Base-by-base conservation (phyloP, 2,113 vertebrate genomes). In the Cochlearius cochlearius region DNA sequence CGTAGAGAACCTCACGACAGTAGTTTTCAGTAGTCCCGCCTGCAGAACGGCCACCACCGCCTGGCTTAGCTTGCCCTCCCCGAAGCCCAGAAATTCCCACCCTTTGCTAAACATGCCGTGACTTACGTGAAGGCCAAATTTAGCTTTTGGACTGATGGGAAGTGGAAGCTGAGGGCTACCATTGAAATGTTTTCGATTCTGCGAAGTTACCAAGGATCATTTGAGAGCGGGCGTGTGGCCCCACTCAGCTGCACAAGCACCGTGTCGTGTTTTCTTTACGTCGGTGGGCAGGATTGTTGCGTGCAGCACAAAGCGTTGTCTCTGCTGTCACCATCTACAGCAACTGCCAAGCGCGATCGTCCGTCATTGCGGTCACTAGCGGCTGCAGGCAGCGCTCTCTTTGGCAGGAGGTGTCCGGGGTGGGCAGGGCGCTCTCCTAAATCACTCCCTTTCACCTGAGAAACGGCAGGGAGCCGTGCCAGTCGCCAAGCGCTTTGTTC, bases 141-240 rank as follows among this genome's bases (percentile, higher is more conserved):
- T 74, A 85, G 29, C 32, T 74, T 91, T 95, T 32, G 22, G 56
- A 75, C 67, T 89, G 91, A 47, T 1, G n/a, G 71, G 77, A 89
- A 91, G 82, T 69, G 55, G 92, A 96, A 96, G 58, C 96, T 95
- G 80, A 93, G 92, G 84, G 73, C 94, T 96, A 88, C 55, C 94
- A 49, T 12, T 93, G 87, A 72, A 4, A 71, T 77, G 43, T 77
- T 96, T 94, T 92, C 52, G 86, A 36, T 94, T 95, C 81, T 74
- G 27, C 0, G 79, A 90, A 68, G 73, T 83, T 75, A 69, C 82
- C 68, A 63, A 89, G 56, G 89, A 76, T 91, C 81, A 36, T 69
- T 96, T 96, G 94, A 43, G 75, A 95, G 60, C 19, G 30, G 77
- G 5, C 15, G 5, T 7, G 18, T 59, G 52, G 53, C 72, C 78